phyloP scores from a whole-genome alignment of 2,797 vertebrate genomes.

The Amazonetta brasiliensis region DNA sequence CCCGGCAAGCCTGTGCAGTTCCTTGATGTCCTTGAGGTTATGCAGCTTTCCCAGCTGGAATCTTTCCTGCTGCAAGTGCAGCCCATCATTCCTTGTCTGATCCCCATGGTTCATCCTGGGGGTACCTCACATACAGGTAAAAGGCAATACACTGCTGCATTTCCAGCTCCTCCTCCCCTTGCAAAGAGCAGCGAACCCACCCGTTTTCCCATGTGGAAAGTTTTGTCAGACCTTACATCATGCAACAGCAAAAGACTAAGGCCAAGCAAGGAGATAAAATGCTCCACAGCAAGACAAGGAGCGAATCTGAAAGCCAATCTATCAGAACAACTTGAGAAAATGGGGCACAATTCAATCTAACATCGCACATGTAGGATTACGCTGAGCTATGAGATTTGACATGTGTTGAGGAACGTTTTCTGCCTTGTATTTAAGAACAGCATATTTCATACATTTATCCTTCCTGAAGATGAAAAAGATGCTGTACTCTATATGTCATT shows the following conservation, averaged over 20 bases:
- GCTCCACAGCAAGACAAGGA: not conserved
- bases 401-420: not conserved
- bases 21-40: not conserved
- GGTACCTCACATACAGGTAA: too few relatives aligned
- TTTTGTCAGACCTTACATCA: not conserved
- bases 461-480: not conserved
- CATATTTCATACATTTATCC: not conserved
- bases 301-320: not conserved
- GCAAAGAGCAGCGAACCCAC: not conserved
- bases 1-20: rapidly evolving
- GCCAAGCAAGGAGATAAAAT: not conserved
- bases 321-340: not conserved
- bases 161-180: not conserved
- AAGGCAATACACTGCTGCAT: not conserved
- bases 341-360: not conserved
- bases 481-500: not conserved
- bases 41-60: not conserved
- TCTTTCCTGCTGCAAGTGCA: not conserved
- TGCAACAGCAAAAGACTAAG: not conserved
- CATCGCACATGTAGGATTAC: not conserved
- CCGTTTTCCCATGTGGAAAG: not conserved
- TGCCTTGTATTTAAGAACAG: not conserved
- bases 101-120: too few relatives aligned
- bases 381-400: not conserved
- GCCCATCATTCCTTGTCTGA: not conserved